Conservation (phyloP, 2,888 invertebrate species). For the Luperina testacea region DNA sequence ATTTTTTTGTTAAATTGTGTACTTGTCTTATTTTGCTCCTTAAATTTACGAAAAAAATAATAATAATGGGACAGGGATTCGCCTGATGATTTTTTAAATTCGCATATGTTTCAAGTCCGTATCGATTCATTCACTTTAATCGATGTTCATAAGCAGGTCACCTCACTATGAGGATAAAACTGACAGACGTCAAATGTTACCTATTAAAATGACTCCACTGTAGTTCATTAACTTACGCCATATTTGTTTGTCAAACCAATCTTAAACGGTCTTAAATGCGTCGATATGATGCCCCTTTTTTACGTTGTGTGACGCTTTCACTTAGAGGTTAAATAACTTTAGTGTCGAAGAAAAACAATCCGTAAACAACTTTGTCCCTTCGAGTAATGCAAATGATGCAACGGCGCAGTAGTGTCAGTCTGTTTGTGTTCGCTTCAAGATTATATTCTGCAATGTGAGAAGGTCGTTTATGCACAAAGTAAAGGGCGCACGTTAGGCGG, state of each 20-base stretch:
- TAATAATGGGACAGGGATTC: too few relatives aligned
- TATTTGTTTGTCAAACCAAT: conserved; percentile 48
- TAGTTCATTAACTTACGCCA: conserved; percentile 51
- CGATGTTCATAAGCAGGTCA: too few relatives aligned
- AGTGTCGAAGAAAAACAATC: conserved; percentile 45
- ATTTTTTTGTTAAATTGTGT: too few relatives aligned
- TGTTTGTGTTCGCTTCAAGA: conserved; percentile 19
- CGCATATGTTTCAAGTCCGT: too few relatives aligned
- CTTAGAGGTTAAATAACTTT: conserved; percentile 44
- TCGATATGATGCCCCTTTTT: conserved; percentile 51
- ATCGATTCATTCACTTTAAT: too few relatives aligned
- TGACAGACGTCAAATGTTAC: too few relatives aligned
- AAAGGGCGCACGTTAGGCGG: neutral
- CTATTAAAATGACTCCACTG: too few relatives aligned
- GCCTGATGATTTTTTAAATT: too few relatives aligned
- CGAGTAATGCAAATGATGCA: conserved; percentile 9
- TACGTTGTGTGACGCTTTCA: conserved; percentile 52
- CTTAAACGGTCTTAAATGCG: conserved; percentile 49
- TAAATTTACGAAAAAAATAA: too few relatives aligned
- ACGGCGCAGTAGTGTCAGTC: neutral
- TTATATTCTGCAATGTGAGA: conserved; percentile 18
- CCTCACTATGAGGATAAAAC: too few relatives aligned
- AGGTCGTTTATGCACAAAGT: conserved; percentile 18
- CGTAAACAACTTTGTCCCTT: conserved; percentile 37
- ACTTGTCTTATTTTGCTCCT: too few relatives aligned